Evolutionary conservation across 2,888 invertebrate species (phyloP), one percentile per base, ranked within the genome.

Genomic region (Busseola fusca): DNA sequence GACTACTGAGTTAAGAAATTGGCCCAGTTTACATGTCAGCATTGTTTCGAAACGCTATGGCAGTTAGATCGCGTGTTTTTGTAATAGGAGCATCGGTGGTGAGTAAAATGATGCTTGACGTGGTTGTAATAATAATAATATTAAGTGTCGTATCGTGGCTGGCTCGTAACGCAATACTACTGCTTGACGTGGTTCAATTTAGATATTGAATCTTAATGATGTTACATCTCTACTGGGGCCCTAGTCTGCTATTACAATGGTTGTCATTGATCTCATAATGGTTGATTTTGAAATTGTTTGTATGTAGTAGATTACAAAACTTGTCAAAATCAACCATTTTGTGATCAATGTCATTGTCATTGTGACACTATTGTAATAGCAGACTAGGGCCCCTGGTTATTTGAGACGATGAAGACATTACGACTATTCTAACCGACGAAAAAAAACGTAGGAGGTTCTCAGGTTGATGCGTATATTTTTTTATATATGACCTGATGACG

Each of bases 41-140:
- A 81, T 73, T 68, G 81, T 80, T 71, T 81, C 66, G 84, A 74
- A 71, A 84, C 70, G 48, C 45, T 78, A 78, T 81, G 83, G 76
- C 59, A 69, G 58, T 73, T 78, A 60, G 52, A 72, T 76, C 80
- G 76, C 73, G 64, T 82, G 82, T 80, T 78, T 78, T 72, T 72
- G 80, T 80, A 80, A 80, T 80, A 78, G 58, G 10, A 52, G 56
- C 80, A 68, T 81, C 74, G 57, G 64, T 64, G 74, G 78, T 50
- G 27, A 40, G 34, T 62, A 64, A 60, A 78, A 71, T 74, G 66
- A 56, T 58, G 81, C 62, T 68, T 70, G 48, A n/a, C 50, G 57
- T 69, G 30, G 12, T 66, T 40, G 68, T 65, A 30, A 57, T 76
- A 18, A 67, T 59, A 42, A 57, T 76, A 12, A 60, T 60, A 52